These are phyloP conservation scores for Tauraco hartlaubi DNA, from an alignment of 2,797 vertebrate genomes.

Conservation along the genomic window DNA sequence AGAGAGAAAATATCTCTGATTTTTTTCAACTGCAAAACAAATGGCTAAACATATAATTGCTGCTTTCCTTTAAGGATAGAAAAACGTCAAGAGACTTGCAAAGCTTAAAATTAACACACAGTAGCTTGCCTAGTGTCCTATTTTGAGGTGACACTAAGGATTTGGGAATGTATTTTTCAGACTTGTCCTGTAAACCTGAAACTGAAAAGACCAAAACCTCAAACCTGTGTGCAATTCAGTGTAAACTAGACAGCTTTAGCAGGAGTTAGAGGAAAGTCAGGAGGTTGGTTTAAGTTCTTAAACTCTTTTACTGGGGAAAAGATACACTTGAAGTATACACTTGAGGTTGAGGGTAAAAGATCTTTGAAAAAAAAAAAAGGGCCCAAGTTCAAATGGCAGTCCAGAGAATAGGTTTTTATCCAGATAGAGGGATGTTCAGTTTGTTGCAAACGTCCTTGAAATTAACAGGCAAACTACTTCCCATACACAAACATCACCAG, in stretches of 20 bases:
- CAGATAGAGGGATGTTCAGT: not conserved
- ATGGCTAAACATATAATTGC: not conserved
- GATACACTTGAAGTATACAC: not conserved
- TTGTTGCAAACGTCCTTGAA: not conserved
- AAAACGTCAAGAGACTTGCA: slow-evolving; percentile 1
- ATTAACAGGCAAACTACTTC: not conserved
- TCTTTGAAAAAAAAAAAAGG: not conserved
- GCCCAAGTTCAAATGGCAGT: not conserved
- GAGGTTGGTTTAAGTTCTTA: not conserved
- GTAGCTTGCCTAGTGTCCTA: not conserved
- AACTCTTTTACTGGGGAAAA: not conserved
- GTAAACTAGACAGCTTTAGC: not conserved
- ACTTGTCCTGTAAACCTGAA: not conserved
- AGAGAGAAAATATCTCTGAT: slow-evolving; percentile 7
- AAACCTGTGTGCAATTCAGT: not conserved
- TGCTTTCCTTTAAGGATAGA: slow-evolving; percentile 26
- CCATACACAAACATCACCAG: not conserved
- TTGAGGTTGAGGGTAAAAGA: not conserved
- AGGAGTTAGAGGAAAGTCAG: not conserved
- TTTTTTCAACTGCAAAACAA: slow-evolving; percentile 42
- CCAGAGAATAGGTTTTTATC: not conserved
- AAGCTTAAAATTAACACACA: not conserved
- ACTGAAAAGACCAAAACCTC: not conserved
- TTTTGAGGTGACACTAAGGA: not conserved
- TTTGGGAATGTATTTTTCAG: not conserved